phyloP scores from a whole-genome alignment of 1,140 invertebrate genomes.

The Papilio glaucus region DNA sequence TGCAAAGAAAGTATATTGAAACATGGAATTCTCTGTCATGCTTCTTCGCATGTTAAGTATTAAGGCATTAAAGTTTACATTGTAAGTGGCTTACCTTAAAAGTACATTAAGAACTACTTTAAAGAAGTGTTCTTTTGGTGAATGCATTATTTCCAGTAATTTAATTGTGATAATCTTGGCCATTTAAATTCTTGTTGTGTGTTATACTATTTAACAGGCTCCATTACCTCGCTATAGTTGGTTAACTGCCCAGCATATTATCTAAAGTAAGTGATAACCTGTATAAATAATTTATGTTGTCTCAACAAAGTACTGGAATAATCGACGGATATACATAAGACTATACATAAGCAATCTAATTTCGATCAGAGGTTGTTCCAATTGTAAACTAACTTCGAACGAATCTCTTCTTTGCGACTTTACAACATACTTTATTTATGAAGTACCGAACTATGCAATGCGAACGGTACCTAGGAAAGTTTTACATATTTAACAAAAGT shows the following conservation, averaged over 20 bases:
- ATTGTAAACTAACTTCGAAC: too few relatives aligned
- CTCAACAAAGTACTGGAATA: neutral
- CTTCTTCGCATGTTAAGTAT: slow-evolving; percentile 25
- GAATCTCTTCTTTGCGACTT: too few relatives aligned
- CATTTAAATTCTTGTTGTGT: slow-evolving; percentile 12
- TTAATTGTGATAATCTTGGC: slow-evolving; percentile 26
- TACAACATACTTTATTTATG: too few relatives aligned
- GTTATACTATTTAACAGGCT: neutral
- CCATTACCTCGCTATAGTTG: neutral
- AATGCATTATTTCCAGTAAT: slow-evolving; percentile 25
- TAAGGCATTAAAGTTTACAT: slow-evolving; percentile 26
- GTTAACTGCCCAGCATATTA: neutral
- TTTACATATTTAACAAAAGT: too few relatives aligned
- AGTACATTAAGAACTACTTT: slow-evolving; percentile 3
- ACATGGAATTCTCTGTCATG: slow-evolving; percentile 18
- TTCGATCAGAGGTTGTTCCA: too few relatives aligned
- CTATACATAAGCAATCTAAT: too few relatives aligned
- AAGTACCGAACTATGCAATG: too few relatives aligned
- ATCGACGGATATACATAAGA: too few relatives aligned
- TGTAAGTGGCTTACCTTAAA: slow-evolving; percentile 30
- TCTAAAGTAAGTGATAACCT: neutral
- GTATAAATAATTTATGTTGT: neutral
- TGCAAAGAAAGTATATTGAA: slow-evolving; percentile 17
- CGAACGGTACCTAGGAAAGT: too few relatives aligned
- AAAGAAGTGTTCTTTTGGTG: slow-evolving; percentile 7